These are phyloP conservation scores for Drosophila peninsularis DNA, from an alignment of 2,888 invertebrate species.

Conservation along the genomic window DNA sequence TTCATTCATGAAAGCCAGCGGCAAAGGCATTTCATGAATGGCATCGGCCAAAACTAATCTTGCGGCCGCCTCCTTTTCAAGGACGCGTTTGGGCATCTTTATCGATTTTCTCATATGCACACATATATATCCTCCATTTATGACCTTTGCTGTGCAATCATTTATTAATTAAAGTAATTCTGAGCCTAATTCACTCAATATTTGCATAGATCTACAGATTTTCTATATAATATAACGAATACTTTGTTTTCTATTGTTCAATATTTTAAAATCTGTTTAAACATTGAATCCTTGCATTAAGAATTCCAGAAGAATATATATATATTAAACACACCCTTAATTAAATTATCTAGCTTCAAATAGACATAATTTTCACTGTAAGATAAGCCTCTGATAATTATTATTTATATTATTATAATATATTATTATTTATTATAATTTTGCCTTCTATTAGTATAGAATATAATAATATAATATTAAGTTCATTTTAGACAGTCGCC, in stretches of 20 bases:
- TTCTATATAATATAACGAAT: not conserved
- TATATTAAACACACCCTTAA: too few species aligned
- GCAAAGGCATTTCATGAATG: slow-evolving; percentile 60
- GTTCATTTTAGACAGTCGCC: too few species aligned
- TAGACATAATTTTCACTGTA: too few species aligned
- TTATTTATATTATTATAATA: too few species aligned
- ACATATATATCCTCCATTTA: not conserved
- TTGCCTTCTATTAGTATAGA: too few species aligned
- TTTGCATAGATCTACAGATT: not conserved
- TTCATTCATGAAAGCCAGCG: slow-evolving; percentile 60
- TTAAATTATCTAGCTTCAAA: too few species aligned
- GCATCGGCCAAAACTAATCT: slow-evolving; percentile 23
- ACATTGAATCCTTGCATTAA: not conserved
- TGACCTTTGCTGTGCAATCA: not conserved
- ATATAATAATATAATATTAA: too few species aligned
- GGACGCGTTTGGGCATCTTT: slow-evolving; percentile 66
- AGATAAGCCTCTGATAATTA: too few species aligned
- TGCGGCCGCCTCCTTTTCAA: slow-evolving; percentile 50
- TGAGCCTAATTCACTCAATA: not conserved
- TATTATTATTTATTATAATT: too few species aligned
- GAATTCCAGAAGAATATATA: not conserved
- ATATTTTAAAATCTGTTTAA: too few species aligned
- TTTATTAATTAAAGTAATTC: slow-evolving; percentile 4
- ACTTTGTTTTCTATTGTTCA: not conserved
- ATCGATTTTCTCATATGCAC: slow-evolving; percentile 57